A percentile compares a stretch with the other conserved stretches of the same genome.
These are phyloP conservation scores for Melipona beecheii DNA, from an alignment of 2,888 invertebrate species.

Conservation along the genomic window DNA sequence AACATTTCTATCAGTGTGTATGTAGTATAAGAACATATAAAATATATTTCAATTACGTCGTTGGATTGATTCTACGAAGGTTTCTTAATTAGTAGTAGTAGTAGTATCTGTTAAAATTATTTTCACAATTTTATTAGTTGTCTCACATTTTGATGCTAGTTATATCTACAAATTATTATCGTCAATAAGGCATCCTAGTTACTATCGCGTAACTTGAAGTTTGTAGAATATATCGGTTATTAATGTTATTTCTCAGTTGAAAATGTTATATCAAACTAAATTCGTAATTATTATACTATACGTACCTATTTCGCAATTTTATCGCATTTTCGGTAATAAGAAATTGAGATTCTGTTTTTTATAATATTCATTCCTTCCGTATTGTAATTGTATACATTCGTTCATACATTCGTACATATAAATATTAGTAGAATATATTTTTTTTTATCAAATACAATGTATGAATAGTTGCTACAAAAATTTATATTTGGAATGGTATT, in stretches of 20 bases:
- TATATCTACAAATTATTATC: slow-evolving; percentile 46
- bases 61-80: background rate
- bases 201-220: background rate
- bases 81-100: background rate
- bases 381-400: background rate
- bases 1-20: background rate
- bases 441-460: background rate
- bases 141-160: slow-evolving; percentile 12
- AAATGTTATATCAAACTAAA: slow-evolving; percentile 14
- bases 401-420: background rate
- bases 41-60: background rate
- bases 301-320: slow-evolving; percentile 2
- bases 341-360: background rate
- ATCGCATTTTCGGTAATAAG: slow-evolving; percentile 1
- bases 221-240: slow-evolving; percentile 9
- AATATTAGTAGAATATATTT: background rate
- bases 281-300: slow-evolving; percentile 2
- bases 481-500: slow-evolving; percentile 23
- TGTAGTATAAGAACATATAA: too few species aligned
- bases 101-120: background rate
- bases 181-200: slow-evolving; percentile 45
- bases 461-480: background rate
- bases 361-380: background rate
- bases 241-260: slow-evolving; percentile 1
- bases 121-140: slow-evolving; percentile 25